Evolutionary conservation across 2,113 vertebrate genomes (phyloP).

Genomic region (Cyprinodon brontotheroides): DNA sequence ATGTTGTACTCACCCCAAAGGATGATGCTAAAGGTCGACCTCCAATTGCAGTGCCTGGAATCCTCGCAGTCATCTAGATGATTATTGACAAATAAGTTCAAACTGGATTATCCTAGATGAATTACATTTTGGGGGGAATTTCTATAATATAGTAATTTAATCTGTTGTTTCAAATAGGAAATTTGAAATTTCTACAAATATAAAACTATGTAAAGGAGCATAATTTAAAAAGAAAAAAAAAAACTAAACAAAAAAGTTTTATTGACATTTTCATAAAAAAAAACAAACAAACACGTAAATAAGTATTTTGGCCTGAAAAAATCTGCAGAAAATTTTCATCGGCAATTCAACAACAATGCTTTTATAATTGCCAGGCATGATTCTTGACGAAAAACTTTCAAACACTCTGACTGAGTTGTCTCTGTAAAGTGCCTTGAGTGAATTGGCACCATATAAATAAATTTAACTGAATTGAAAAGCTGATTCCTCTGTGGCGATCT

Average conservation of each 20-base stretch:
- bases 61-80: constrained; percentile 89
- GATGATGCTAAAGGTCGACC: constrained; percentile 86
- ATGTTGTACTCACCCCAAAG: constrained; percentile 83
- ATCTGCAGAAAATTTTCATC: background rate
- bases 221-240: background rate
- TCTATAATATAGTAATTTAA: too few species aligned
- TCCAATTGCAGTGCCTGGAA: constrained; percentile 85
- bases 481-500: background rate
- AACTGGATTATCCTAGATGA: too few species aligned
- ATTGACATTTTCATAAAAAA: background rate
- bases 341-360: background rate
- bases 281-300: background rate
- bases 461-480: too few species aligned
- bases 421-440: too few species aligned
- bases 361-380: background rate
- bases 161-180: background rate
- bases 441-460: too few species aligned
- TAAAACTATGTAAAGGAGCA: background rate
- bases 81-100: background rate
- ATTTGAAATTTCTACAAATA: background rate
- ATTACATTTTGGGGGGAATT: too few species aligned
- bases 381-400: too few species aligned
- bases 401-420: too few species aligned
- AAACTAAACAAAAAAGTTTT: background rate
- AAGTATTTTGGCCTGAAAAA: background rate